Conservation (phyloP, 2,113 vertebrate species). For the Nestor notabilis region DNA sequence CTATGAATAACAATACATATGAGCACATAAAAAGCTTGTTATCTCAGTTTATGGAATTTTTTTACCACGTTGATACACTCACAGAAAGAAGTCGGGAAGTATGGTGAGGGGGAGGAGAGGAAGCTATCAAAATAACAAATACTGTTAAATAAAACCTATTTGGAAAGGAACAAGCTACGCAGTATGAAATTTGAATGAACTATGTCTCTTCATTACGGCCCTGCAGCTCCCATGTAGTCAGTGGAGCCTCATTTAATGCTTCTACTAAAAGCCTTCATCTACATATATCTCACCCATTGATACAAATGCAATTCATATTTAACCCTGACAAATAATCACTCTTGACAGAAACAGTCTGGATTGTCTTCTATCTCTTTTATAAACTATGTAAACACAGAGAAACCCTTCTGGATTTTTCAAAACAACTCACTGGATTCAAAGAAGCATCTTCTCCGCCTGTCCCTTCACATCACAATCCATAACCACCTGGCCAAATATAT, state of each 20-base stretch:
- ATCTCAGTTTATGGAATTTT: conserved; percentile 33
- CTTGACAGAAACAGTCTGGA: neutral
- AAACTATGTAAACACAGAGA: neutral
- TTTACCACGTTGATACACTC: neutral
- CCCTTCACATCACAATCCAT: neutral
- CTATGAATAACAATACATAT: conserved; percentile 40
- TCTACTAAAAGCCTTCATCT: neutral
- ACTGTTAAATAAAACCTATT: conserved; percentile 12
- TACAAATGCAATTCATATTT: neutral
- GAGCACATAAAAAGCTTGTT: conserved; percentile 47
- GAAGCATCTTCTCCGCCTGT: neutral
- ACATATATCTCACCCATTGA: neutral
- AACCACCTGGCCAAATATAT: neutral
- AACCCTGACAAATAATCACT: neutral
- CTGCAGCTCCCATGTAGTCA: neutral
- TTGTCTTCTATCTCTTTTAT: neutral
- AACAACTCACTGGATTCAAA: neutral
- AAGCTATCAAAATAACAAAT: conserved; percentile 26
- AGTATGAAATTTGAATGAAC: conserved; percentile 1
- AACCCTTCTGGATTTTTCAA: neutral
- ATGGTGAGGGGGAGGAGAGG: neutral
- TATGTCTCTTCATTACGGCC: neutral
- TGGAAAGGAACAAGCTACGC: neutral
- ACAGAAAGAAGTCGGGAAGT: neutral
- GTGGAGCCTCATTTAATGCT: neutral